phyloP scores from a whole-genome alignment of 1,140 invertebrate genomes.

The Pseudomyrmex concolor region DNA sequence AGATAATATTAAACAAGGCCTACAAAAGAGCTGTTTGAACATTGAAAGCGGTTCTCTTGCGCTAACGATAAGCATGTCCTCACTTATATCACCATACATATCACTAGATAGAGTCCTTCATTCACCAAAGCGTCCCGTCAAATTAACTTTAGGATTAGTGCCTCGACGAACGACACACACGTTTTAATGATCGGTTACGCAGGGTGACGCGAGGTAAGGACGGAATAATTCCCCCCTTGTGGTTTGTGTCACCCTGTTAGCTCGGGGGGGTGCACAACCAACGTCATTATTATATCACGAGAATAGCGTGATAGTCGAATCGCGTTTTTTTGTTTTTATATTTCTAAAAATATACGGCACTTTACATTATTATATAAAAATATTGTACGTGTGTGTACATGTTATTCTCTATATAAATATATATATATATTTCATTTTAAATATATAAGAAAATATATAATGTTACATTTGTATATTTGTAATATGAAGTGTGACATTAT shows the following conservation, averaged over 20 bases:
- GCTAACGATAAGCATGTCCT: constrained; percentile 59
- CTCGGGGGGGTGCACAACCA: not conserved
- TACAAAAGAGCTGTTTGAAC: constrained; percentile 35
- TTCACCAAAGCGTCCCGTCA: constrained; percentile 57
- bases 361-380: too few species aligned
- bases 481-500: too few species aligned
- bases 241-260: not conserved
- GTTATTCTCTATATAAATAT: too few species aligned
- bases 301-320: not conserved
- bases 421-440: too few species aligned
- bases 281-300: not conserved
- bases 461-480: too few species aligned
- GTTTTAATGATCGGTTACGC: constrained; percentile 10
- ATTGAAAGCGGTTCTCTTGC: constrained; percentile 37
- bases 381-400: too few species aligned
- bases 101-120: constrained; percentile 68
- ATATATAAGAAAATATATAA: too few species aligned
- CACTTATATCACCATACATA: constrained; percentile 54
- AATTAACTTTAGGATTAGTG: constrained; percentile 72
- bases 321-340: not conserved
- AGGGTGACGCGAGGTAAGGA: not conserved
- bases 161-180: constrained; percentile 59
- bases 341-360: too few species aligned
- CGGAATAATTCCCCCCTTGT: not conserved
- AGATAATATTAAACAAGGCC: constrained; percentile 31